Percentiles rank a stretch among this genome's conserved stretches.
phyloP scores from a whole-genome alignment of 1,140 invertebrate genomes.

The Halotydeus destructor region DNA sequence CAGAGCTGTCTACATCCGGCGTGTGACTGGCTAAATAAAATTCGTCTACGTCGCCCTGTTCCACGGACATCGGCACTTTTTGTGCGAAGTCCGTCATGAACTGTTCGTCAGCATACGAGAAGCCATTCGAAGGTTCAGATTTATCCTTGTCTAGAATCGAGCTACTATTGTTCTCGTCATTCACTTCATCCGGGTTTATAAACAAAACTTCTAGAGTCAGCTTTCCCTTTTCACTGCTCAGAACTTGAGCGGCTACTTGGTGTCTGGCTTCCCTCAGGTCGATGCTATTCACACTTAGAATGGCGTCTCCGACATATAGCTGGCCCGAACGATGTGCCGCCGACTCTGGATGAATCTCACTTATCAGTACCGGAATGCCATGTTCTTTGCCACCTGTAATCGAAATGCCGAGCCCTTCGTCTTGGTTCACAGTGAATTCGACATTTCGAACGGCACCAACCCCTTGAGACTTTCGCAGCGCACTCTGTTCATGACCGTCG shows the following conservation, averaged over 20 bases:
- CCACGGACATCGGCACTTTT: neutral
- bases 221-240: constrained; percentile 30
- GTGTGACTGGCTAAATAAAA: too few relatives aligned
- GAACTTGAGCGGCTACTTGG: constrained; percentile 45
- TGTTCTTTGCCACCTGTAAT: constrained; percentile 58
- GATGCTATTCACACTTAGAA: constrained; percentile 50
- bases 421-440: constrained; percentile 35
- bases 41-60: neutral
- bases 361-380: constrained; percentile 63
- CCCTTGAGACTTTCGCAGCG: constrained; percentile 25
- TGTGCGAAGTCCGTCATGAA: neutral
- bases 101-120: neutral
- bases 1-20: neutral
- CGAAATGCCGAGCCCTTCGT: constrained; percentile 55
- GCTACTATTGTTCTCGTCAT: neutral
- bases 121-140: neutral
- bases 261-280: constrained; percentile 44
- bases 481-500: constrained; percentile 20
- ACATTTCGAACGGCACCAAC: constrained; percentile 27
- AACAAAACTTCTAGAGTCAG: neutral
- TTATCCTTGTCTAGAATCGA: neutral
- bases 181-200: neutral
- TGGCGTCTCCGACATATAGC: constrained; percentile 59
- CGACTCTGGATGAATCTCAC: constrained; percentile 52
- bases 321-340: constrained; percentile 43